A percentile compares a stretch with the other conserved stretches of the same genome.
phyloP scores from a whole-genome alignment of 2,888 invertebrate genomes.

The Drosophila flavopinicola region DNA sequence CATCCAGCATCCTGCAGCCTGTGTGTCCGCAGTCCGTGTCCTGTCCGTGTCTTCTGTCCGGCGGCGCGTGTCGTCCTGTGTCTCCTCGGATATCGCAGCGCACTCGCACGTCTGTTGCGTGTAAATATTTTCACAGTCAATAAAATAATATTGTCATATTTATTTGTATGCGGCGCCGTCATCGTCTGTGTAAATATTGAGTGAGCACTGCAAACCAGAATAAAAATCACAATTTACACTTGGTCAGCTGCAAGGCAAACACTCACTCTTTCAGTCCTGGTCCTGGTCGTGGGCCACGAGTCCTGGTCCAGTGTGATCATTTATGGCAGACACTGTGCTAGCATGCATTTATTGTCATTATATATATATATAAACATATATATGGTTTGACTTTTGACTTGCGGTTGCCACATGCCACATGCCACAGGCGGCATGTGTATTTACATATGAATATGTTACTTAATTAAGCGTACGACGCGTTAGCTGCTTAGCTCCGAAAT shows the following conservation, averaged over 20 bases:
- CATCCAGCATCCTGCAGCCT: constrained; percentile 3
- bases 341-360: constrained; percentile 50
- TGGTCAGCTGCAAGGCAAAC: constrained; percentile 50
- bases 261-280: constrained; percentile 6
- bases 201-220: constrained; percentile 68
- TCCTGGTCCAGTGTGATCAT: constrained; percentile 25
- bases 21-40: constrained; percentile 8
- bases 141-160: constrained; percentile 81
- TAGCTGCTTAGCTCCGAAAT: constrained; percentile 10
- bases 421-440: constrained; percentile 10
- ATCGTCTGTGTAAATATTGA: constrained; percentile 70
- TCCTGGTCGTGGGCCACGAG: not conserved
- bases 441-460: constrained; percentile 26
- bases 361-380: no score
- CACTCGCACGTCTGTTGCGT: constrained; percentile 67
- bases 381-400: constrained; percentile 36
- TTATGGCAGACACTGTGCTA: constrained; percentile 54
- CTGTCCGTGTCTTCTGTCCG: constrained; percentile 17
- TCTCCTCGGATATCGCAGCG: constrained; percentile 38
- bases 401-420: constrained; percentile 1
- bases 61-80: constrained; percentile 58
- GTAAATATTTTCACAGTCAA: constrained; percentile 81
- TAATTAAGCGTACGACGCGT: constrained; percentile 59
- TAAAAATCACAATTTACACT: constrained; percentile 68
- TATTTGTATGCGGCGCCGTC: constrained; percentile 48